Percentiles rank a stretch among this genome's conserved stretches.
Evolutionary conservation across 2,888 invertebrate genomes (phyloP).

Genomic region (Watsonalla binaria): DNA sequence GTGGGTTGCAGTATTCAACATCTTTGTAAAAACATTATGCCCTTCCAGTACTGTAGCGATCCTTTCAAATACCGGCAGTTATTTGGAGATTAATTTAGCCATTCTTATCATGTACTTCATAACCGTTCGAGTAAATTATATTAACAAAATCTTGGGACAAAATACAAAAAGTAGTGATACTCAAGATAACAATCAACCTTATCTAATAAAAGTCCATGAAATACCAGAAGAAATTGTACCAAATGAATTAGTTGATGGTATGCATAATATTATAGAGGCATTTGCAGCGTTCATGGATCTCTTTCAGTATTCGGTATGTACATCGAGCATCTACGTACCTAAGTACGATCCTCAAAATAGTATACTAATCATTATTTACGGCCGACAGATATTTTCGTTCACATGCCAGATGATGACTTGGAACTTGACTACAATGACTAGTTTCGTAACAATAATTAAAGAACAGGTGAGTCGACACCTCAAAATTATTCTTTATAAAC

Average conservation of each 20-base stretch:
- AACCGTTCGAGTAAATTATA: constrained; percentile 28
- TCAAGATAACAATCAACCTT: not conserved
- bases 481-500: no score
- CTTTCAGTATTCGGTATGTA: constrained; percentile 43
- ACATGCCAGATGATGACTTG: constrained; percentile 37
- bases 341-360: no score
- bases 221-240: constrained; percentile 9
- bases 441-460: constrained; percentile 38
- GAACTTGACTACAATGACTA: constrained; percentile 42
- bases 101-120: constrained; percentile 33
- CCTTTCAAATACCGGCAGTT: constrained; percentile 22
- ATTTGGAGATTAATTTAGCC: constrained; percentile 30
- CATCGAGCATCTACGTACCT: not conserved
- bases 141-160: constrained; percentile 30
- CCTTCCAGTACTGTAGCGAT: constrained; percentile 20
- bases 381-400: constrained; percentile 43
- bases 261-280: constrained; percentile 34
- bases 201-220: not conserved
- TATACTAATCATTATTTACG: not conserved
- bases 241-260: constrained; percentile 25
- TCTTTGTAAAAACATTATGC: constrained; percentile 25
- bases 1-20: constrained; percentile 26
- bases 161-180: not conserved
- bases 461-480: constrained; percentile 29
- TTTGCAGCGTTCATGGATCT: constrained; percentile 36